Evolutionary conservation across 2,113 vertebrate genomes (phyloP), one percentile per base, ranked within the genome.

Genomic region (Glaucomys volans): DNA sequence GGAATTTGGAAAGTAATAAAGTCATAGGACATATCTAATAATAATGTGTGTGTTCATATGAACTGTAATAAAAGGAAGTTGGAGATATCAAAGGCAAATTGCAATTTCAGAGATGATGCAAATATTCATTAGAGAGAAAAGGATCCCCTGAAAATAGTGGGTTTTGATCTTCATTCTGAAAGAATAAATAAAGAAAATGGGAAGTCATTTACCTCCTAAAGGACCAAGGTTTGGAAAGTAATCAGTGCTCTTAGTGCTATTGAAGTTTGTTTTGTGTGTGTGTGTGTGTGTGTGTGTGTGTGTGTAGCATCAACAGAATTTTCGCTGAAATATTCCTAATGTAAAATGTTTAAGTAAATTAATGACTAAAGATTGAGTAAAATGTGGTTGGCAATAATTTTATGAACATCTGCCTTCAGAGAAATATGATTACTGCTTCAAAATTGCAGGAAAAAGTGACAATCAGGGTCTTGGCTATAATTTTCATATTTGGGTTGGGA

Each of bases 371-470:
- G 35, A 59, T 85, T 77, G n/a, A 77, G 50, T 57, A 87, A 90
- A 92, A 76, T 71, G 2, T 86, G 42, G 5, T 80, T 94, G 71
- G 37, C 87, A 90, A 84, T 90, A 47, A 72, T 95, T 95, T 87
- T 72, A 40, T 85, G 89, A 74, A 66, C 87, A 87, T 90, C 76
- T 97, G 80, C 72, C 52, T 92, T 26, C 17, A 82, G 76, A 91
- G 11, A 62, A 83, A 59, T 44, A 81, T 42, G 66, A 81, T 95
- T 84, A 84, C 16, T 32, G 84, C 96, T 93, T 96, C 66, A 95
- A 76, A 92, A 95, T 79, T 95, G 24, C 22, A 91, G 47, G 79
- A 69, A 96, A 97, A 90, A 77, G 81, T 97, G 92, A 95, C 87
- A 95, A 80, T 67, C 75, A 82, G 14, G 30, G 66, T 92, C 85